Percentiles rank a stretch among this genome's conserved stretches.
phyloP scores from a whole-genome alignment of 2,888 invertebrate species.

The Mycogona germanica region DNA sequence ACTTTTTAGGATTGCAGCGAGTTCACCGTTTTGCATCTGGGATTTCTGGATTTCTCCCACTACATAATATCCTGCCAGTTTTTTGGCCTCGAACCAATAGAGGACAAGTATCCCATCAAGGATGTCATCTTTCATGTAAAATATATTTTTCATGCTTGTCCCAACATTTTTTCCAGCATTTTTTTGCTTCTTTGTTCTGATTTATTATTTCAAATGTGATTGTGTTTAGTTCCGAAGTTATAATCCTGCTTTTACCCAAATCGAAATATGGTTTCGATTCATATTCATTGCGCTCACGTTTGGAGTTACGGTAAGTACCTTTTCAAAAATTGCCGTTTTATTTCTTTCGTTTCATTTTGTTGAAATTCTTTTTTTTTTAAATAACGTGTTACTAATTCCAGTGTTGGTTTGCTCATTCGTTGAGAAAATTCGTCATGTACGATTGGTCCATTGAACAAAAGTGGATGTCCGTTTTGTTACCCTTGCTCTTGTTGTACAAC shows the following conservation, averaged over 20 bases:
- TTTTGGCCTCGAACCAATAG: conserved; percentile 69
- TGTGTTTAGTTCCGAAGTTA: conserved; percentile 82
- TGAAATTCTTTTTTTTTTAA: conserved; percentile 19
- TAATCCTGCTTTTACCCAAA: conserved; percentile 89
- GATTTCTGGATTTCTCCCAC: conserved; percentile 74
- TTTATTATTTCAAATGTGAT: conserved; percentile 22
- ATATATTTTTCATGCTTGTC: background rate
- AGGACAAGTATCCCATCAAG: conserved; percentile 68
- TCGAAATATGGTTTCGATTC: conserved; percentile 95
- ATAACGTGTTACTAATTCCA: conserved; percentile 34
- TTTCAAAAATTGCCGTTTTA: background rate
- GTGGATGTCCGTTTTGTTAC: conserved; percentile 82
- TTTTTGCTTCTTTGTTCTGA: conserved; percentile 11
- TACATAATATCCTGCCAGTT: conserved; percentile 76
- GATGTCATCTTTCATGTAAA: conserved; percentile 44
- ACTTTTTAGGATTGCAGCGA: conserved; percentile 61
- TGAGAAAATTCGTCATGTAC: conserved; percentile 71
- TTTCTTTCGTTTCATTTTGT: background rate
- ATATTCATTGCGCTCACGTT: conserved; percentile 82
- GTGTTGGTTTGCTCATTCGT: conserved; percentile 86
- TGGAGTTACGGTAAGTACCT: conserved; percentile 57
- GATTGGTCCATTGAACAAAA: conserved; percentile 98
- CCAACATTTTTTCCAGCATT: background rate
- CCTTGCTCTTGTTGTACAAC: conserved; percentile 76
- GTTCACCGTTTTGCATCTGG: conserved; percentile 76